Evolutionary conservation across 2,888 invertebrate species (phyloP).

Genomic region (Brachycybe producta): DNA sequence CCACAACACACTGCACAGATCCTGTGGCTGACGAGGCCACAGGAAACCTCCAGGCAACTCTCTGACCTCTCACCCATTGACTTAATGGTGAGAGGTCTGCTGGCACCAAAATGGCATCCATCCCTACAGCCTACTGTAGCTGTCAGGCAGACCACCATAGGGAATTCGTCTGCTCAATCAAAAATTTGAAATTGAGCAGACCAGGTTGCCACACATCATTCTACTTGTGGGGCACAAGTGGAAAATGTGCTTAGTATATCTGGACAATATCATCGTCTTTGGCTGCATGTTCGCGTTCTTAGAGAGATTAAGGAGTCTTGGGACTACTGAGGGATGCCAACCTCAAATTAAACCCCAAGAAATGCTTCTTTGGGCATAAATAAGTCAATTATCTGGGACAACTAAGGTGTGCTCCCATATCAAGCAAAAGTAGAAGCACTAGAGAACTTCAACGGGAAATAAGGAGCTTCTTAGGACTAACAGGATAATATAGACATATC

Average conservation of each 20-base stretch:
- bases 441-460: not conserved
- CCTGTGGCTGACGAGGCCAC: too few species aligned
- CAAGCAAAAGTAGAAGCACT: not conserved
- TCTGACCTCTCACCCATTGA: too few species aligned
- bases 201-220: too few species aligned
- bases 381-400: slow-evolving; percentile 1
- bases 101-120: too few species aligned
- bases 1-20: too few species aligned
- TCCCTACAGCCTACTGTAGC: too few species aligned
- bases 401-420: not conserved
- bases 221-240: slow-evolving; percentile 21
- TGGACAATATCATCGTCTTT: slow-evolving; percentile 1
- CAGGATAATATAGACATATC: slow-evolving; percentile 1
- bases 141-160: too few species aligned
- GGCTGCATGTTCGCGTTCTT: not conserved
- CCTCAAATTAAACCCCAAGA: not conserved
- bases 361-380: not conserved
- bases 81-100: too few species aligned
- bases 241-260: not conserved
- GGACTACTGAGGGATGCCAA: not conserved
- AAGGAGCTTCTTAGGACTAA: slow-evolving; percentile 4
- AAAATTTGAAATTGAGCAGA: too few species aligned
- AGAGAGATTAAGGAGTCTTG: not conserved
- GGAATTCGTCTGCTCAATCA: too few species aligned
- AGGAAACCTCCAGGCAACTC: too few species aligned